These are phyloP conservation scores for Pitta sordida DNA, from an alignment of 2,113 vertebrate species.

Conservation along the genomic window DNA sequence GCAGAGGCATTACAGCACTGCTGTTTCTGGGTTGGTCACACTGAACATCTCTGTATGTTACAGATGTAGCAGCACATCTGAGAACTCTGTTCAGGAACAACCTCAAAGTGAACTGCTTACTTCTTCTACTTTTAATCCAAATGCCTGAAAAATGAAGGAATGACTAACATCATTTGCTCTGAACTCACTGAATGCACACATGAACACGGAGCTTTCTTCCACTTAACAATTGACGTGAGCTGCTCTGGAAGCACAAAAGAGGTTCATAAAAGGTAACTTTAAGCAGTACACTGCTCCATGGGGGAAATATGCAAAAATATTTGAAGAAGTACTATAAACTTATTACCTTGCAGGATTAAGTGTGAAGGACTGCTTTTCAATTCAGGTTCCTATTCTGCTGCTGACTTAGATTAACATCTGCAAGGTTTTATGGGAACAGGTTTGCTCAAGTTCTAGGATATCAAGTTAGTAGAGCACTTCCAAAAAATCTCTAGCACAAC, in stretches of 20 bases:
- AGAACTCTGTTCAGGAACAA: neutral
- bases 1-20: neutral
- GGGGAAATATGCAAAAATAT: neutral
- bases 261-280: neutral
- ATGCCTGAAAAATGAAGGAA: neutral
- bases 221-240: rapidly evolving
- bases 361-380: neutral
- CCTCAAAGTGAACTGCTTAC: neutral
- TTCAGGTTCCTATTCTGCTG: neutral
- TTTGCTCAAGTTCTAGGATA: neutral
- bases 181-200: neutral
- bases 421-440: neutral
- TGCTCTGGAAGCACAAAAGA: neutral
- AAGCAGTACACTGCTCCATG: neutral
- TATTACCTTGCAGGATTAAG: neutral
- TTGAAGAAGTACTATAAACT: neutral
- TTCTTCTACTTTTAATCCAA: neutral
- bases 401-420: neutral
- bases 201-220: neutral
- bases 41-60: neutral
- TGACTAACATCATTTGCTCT: neutral
- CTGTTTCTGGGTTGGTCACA: neutral
- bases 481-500: neutral
- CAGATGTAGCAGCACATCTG: neutral
- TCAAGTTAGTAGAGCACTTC: neutral